Base-by-base conservation (phyloP, 2,888 invertebrate genomes). In the Lasioglossum vierecki region DNA sequence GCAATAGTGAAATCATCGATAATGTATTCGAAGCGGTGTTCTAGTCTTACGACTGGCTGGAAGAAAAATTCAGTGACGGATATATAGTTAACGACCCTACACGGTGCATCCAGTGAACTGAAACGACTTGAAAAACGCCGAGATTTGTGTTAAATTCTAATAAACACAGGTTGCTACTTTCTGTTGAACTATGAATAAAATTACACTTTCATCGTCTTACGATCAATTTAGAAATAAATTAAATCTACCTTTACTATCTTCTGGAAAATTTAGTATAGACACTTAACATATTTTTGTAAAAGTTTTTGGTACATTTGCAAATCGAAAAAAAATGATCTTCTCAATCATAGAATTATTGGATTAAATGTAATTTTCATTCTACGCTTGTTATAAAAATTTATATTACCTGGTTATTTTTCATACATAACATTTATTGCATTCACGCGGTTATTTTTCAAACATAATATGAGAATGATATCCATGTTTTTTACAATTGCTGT, bases 1-100 rank as follows among this genome's bases (percentile, higher is more conserved):
- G 41, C 41, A 22, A n/a, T 39, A 39, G 70, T 70, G n/a, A 70
- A 70, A 70, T 39, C 70, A 70, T n/a, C n/a, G 70, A 70, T 70
- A 70, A 70, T 70, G 41, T 70, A 70, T 41, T 70, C 70, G 41
- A n/a, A 22, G 5, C 41, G 41, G 11, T 70, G n/a, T 70, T 70
- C 70, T 41, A n/a, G n/a, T 39, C 70, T 13, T 22, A 39, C n/a
- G 11, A n/a, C n/a, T n/a, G 41, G 35, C n/a, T 39, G 4, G n/a
- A 39, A 39, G n/a, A 70, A 70, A 70, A 39, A 70, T 70, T 70
- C 41, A 70, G 39, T n/a, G 41, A 39, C 5, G 41, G 39, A 11
- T 70, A 11, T n/a, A 35, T 2, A 39, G 41, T 70, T 39, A 39
- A 39, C 39, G 70, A 70, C 70, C 22, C 35, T 70, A 70, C 4